Conservation (phyloP, 1,140 invertebrate genomes). For the Gyrodactylus salaris region DNA sequence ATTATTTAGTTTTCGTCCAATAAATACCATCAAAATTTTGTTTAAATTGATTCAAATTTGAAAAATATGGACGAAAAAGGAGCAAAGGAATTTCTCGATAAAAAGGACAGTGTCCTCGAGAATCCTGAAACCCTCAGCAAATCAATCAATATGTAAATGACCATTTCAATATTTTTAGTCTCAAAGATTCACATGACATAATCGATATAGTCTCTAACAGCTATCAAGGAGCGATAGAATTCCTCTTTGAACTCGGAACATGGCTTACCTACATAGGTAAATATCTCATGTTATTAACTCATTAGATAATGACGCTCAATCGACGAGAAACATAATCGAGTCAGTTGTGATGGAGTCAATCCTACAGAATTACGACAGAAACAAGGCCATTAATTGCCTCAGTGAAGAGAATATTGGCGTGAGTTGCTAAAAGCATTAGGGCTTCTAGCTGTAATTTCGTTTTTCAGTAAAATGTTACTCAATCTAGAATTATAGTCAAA, state of each 20-base stretch:
- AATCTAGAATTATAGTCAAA: neutral
- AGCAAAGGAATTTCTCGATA: neutral
- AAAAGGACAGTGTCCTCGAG: neutral
- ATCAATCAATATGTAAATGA: neutral
- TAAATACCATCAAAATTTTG: neutral
- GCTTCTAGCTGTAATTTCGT: neutral
- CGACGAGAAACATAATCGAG: neutral
- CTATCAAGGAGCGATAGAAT: neutral
- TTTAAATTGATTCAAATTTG: neutral
- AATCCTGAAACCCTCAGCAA: neutral
- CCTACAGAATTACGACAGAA: constrained; percentile 2
- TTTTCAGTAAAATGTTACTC: too few relatives aligned
- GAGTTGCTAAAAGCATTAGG: neutral
- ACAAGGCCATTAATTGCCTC: neutral
- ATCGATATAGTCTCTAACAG: neutral
- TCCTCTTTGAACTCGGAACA: neutral
- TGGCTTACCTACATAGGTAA: neutral
- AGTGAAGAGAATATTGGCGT: neutral
- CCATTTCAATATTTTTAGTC: neutral
- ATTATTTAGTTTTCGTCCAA: neutral
- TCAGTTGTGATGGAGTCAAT: neutral
- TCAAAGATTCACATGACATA: neutral
- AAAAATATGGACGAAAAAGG: neutral
- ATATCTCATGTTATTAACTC: neutral
- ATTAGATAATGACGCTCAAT: neutral